phyloP scores from a whole-genome alignment of 2,888 invertebrate species.

The Mimumesa dahlbomi region DNA sequence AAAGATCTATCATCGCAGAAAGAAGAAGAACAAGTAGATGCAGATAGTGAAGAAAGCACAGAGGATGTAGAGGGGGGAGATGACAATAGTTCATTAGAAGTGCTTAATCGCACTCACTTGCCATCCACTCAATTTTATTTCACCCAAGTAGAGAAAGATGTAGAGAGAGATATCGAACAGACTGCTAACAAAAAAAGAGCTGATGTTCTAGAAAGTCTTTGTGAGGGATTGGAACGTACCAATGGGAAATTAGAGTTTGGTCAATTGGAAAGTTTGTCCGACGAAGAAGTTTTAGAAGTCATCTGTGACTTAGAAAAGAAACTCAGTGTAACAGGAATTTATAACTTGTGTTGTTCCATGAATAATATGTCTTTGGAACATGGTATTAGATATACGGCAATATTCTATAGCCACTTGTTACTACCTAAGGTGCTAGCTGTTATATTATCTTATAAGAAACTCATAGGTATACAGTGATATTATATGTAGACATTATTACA shows the following conservation, averaged over 20 bases:
- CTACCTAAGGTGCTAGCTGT: slow-evolving; percentile 71
- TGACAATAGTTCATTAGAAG: not conserved
- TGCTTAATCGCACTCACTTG: slow-evolving; percentile 7
- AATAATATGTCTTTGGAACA: slow-evolving; percentile 63
- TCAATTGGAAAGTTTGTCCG: slow-evolving; percentile 61
- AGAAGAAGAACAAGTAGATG: not conserved
- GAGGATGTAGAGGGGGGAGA: slow-evolving; percentile 8
- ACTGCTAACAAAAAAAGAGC: too few species aligned
- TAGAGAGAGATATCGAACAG: not conserved
- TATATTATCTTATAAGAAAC: too few species aligned
- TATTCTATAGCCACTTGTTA: slow-evolving; percentile 66
- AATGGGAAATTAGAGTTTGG: slow-evolving; percentile 60
- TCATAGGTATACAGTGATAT: not conserved
- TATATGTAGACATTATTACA: slow-evolving; percentile 21
- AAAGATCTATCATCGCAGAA: slow-evolving; percentile 16
- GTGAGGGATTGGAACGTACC: slow-evolving; percentile 62
- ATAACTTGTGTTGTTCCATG: slow-evolving; percentile 68
- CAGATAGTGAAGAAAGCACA: slow-evolving; percentile 11
- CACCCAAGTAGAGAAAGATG: slow-evolving; percentile 37
- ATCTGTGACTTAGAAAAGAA: slow-evolving; percentile 58
- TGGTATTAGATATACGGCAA: slow-evolving; percentile 61
- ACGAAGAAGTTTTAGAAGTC: slow-evolving; percentile 57
- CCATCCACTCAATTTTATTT: slow-evolving; percentile 62
- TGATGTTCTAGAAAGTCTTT: slow-evolving; percentile 61
- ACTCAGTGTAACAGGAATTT: slow-evolving; percentile 63